These are phyloP conservation scores for Dendronephthya gigantea DNA, from an alignment of 64 coral and sea anemone genomes.

Conservation along the genomic window DNA sequence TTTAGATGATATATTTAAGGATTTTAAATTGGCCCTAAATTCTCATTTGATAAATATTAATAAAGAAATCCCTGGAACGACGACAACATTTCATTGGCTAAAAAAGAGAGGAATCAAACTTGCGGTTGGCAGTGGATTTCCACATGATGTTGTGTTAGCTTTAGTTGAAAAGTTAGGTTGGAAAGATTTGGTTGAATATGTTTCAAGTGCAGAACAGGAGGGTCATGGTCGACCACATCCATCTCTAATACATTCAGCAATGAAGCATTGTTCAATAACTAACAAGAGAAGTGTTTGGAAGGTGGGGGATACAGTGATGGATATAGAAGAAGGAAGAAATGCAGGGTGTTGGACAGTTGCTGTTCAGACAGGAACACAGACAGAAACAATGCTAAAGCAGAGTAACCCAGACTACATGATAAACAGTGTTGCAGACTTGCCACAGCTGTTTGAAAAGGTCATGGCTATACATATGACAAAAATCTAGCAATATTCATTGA, in stretches of 20 bases:
- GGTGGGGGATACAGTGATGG: conserved; percentile 72
- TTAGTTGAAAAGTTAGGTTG: conserved; percentile 52
- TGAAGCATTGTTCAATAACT: conserved; percentile 44
- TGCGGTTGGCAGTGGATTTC: conserved; percentile 88
- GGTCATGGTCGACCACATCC: conserved; percentile 82
- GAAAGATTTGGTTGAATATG: conserved; percentile 54
- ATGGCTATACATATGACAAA: background rate
- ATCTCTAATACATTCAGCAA: conserved; percentile 77
- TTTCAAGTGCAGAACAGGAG: conserved; percentile 72
- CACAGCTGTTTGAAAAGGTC: background rate
- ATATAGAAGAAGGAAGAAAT: conserved; percentile 82
- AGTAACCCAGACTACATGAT: conserved; percentile 78
- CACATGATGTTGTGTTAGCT: conserved; percentile 66
- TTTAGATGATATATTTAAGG: conserved; percentile 49
- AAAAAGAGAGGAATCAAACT: conserved; percentile 55
- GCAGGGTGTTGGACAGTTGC: conserved; percentile 88
- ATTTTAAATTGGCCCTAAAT: conserved; percentile 65
- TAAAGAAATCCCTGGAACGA: conserved; percentile 88
- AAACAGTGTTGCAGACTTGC: conserved; percentile 50
- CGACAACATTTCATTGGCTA: conserved; percentile 47
- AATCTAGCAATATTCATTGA: no score
- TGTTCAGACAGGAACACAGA: conserved; percentile 85
- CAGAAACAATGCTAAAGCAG: conserved; percentile 18
- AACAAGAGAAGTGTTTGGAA: conserved; percentile 54
- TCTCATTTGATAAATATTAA: conserved; percentile 44